Conservation (phyloP, 2,113 vertebrate species). For the Heptranchias perlo region DNA sequence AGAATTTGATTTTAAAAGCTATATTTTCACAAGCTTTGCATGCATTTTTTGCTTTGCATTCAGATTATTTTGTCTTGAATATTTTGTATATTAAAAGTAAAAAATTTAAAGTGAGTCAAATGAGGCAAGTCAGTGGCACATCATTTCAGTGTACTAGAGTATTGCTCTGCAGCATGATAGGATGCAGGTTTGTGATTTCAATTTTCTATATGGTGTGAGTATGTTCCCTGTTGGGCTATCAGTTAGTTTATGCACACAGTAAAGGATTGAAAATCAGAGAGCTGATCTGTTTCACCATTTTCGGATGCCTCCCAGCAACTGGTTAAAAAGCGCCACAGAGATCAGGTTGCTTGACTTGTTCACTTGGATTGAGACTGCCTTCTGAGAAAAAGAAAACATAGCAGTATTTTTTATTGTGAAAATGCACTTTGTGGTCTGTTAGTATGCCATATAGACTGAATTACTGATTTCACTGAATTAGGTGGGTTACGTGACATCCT, state of each 20-base stretch:
- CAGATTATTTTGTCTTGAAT: background rate
- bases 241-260: background rate
- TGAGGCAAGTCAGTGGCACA: background rate
- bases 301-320: background rate
- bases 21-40: background rate
- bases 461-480: background rate
- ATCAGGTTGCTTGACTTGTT: background rate
- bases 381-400: background rate
- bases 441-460: background rate
- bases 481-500: background rate
- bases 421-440: background rate
- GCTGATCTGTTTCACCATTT: background rate
- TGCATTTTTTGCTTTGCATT: background rate
- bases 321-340: background rate
- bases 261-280: background rate
- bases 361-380: background rate
- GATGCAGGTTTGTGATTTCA: background rate
- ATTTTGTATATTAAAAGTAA: background rate
- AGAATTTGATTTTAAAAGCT: background rate
- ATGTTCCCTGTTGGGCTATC: background rate
- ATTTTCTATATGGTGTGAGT: background rate
- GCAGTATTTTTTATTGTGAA: background rate
- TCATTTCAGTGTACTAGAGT: background rate
- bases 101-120: background rate
- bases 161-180: background rate